Conservation (phyloP, 2,113 vertebrate genomes). For the Phocoena sinus region DNA sequence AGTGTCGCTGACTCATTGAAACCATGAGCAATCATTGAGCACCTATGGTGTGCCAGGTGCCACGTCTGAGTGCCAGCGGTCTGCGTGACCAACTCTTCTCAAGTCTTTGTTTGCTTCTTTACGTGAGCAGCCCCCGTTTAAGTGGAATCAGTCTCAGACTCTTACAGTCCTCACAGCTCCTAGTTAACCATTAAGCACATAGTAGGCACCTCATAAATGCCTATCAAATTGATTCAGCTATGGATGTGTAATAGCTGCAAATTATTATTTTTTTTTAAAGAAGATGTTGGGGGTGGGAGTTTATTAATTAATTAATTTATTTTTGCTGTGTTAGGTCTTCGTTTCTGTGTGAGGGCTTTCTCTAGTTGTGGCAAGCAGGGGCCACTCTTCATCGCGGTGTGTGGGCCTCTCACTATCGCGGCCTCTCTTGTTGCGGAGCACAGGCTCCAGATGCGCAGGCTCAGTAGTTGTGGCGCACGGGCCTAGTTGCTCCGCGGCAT, state of each 20-base stretch:
- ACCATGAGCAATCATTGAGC: accelerated
- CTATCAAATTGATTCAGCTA: neutral
- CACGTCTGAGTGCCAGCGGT: accelerated
- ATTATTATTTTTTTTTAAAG: neutral
- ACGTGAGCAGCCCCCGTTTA: neutral
- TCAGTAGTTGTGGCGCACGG: too few relatives aligned
- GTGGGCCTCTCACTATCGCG: too few relatives aligned
- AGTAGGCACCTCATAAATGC: neutral
- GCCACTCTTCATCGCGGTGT: too few relatives aligned
- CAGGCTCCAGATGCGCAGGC: too few relatives aligned
- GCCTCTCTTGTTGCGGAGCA: too few relatives aligned
- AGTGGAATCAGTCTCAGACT: neutral
- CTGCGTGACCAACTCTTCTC: accelerated
- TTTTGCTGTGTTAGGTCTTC: too few relatives aligned
- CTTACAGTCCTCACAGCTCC: neutral
- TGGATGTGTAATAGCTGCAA: neutral
- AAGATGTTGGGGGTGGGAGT: too few relatives aligned
- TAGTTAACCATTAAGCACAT: neutral
- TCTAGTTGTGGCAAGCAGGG: too few relatives aligned
- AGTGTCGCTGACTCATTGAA: accelerated
- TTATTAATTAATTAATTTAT: too few relatives aligned
- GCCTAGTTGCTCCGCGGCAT: too few relatives aligned
- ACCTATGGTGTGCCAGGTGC: accelerated
- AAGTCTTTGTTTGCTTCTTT: neutral
- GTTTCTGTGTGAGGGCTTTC: too few relatives aligned